Evolutionary conservation across 2,113 vertebrate genomes (phyloP).

Genomic region (Gymnorhina tibicen): DNA sequence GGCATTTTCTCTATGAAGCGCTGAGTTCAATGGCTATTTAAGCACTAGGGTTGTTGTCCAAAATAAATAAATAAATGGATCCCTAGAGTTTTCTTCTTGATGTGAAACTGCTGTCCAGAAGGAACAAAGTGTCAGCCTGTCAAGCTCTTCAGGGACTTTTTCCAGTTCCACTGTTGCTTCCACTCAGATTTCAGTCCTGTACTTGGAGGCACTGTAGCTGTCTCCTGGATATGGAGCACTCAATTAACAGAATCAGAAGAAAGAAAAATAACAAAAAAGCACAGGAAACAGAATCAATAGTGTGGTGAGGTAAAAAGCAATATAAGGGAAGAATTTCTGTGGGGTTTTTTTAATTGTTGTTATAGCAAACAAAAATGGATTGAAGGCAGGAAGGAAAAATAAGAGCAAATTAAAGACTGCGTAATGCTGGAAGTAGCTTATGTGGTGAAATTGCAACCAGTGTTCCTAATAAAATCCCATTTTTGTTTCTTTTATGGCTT

Average conservation of each 20-base stretch:
- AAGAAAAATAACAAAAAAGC: not conserved
- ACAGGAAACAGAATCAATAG: not conserved
- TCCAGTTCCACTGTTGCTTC: not conserved
- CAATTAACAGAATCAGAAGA: not conserved
- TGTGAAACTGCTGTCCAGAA: not conserved
- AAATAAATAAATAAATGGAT: not conserved
- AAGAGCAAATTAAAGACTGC: not conserved
- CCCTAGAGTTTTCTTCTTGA: not conserved
- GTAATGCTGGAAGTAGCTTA: not conserved
- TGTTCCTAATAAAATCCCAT: not conserved
- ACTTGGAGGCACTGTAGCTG: not conserved
- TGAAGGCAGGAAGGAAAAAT: not conserved
- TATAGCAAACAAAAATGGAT: not conserved
- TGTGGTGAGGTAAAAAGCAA: not conserved
- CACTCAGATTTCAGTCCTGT: not conserved
- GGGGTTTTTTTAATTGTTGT: not conserved
- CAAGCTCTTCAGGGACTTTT: not conserved
- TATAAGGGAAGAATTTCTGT: not conserved
- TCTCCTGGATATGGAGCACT: not conserved
- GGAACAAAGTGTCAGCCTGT: not conserved
- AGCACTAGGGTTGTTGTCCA: not conserved
- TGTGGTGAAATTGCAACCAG: not conserved
- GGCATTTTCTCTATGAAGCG: accelerated
- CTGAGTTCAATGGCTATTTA: not conserved
- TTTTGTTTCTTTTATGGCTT: not conserved